Evolutionary conservation across 2,113 vertebrate genomes (phyloP).

Genomic region (Caracal caracal): DNA sequence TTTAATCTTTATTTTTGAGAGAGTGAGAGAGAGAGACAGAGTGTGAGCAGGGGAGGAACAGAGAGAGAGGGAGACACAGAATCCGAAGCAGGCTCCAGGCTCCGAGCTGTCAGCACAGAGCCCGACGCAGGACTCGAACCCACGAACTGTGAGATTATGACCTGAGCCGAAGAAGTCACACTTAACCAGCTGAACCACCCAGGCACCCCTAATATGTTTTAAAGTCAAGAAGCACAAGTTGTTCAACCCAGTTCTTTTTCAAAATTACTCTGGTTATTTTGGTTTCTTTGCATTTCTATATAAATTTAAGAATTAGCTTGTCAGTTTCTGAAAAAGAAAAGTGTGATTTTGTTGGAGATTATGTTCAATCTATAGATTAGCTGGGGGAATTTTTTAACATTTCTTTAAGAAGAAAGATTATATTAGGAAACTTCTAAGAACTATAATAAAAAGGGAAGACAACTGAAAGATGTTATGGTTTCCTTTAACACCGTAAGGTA

Average conservation of each 20-base stretch:
- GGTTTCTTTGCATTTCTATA: not conserved
- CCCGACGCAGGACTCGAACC: too few species aligned
- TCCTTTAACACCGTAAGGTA: not conserved
- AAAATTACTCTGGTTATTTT: conserved; percentile 8
- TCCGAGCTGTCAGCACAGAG: too few species aligned
- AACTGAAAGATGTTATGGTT: not conserved
- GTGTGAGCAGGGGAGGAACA: too few species aligned
- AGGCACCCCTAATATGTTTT: not conserved
- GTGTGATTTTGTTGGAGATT: not conserved
- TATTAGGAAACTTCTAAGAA: conserved; percentile 4
- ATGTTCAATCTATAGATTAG: not conserved
- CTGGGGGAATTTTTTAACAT: not conserved
- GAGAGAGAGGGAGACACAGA: too few species aligned
- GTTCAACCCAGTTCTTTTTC: not conserved
- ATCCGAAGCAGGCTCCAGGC: too few species aligned
- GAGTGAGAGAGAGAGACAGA: too few species aligned
- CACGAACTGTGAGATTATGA: not conserved
- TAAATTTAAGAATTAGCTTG: conserved; percentile 18
- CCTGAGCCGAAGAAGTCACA: not conserved
- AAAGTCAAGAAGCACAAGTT: too few species aligned
- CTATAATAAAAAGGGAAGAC: not conserved
- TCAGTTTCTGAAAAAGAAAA: not conserved
- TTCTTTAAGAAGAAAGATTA: not conserved
- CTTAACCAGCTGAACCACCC: not conserved
- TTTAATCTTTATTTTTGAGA: too few species aligned